These are phyloP conservation scores for Acanthosoma haemorrhoidale DNA, from an alignment of 2,888 invertebrate genomes.

Conservation along the genomic window DNA sequence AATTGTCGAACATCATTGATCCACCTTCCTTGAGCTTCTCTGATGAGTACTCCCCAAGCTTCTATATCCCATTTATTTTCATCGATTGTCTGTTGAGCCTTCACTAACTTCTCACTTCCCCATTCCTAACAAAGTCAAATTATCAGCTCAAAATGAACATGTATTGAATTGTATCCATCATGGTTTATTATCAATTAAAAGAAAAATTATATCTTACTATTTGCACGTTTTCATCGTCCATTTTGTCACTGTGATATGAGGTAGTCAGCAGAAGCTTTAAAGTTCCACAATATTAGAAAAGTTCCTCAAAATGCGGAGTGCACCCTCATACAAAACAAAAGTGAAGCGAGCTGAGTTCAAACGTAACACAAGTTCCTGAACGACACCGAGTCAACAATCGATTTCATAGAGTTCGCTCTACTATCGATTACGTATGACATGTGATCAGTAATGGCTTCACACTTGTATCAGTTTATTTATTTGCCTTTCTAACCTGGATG, in stretches of 20 bases:
- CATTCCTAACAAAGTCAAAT: conserved; percentile 62
- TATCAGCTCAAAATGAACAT: neutral
- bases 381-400: neutral
- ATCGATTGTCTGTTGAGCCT: conserved; percentile 80
- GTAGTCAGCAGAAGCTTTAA: neutral
- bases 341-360: neutral
- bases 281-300: too few relatives aligned
- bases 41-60: conserved; percentile 92
- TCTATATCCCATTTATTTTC: conserved; percentile 90
- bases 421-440: too few relatives aligned
- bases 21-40: conserved; percentile 83
- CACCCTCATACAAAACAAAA: conserved; percentile 10
- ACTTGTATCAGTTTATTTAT: neutral
- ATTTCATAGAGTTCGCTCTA: neutral
- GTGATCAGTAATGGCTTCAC: too few relatives aligned
- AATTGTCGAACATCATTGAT: conserved; percentile 85
- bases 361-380: neutral
- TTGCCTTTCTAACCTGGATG: too few relatives aligned
- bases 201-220: neutral
- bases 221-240: conserved; percentile 16
- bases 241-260: neutral
- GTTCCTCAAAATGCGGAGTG: too few relatives aligned
- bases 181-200: neutral
- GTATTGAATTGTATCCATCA: too few relatives aligned
- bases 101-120: conserved; percentile 77